These are phyloP conservation scores for Pseudochaenichthys georgianus DNA, from an alignment of 2,797 vertebrate genomes.

Conservation along the genomic window DNA sequence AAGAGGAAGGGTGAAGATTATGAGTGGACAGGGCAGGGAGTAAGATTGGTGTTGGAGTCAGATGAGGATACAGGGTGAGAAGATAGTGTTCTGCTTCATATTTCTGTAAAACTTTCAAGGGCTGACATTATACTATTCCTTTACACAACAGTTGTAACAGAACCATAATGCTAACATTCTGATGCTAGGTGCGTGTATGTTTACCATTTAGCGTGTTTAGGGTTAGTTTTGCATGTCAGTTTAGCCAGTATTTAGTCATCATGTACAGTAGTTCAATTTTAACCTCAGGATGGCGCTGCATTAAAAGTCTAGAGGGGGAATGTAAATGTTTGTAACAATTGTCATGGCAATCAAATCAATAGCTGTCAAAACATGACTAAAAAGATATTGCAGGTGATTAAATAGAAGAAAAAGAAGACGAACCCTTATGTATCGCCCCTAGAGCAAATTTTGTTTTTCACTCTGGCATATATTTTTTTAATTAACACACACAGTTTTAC, in stretches of 20 bases:
- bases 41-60: slow-evolving; percentile 20
- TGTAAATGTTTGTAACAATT: background rate
- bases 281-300: background rate
- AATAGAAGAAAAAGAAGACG: background rate
- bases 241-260: no score
- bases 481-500: no score
- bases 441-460: no score
- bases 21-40: slow-evolving; percentile 26
- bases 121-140: background rate
- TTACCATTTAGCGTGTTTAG: no score
- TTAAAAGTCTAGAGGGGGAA: background rate
- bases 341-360: background rate
- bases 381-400: background rate
- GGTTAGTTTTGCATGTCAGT: no score
- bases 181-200: no score
- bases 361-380: background rate
- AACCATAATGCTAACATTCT: no score
- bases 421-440: no score
- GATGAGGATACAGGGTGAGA: background rate
- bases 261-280: background rate
- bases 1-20: slow-evolving; percentile 39
- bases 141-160: no score
- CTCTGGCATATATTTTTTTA: no score
- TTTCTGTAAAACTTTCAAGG: background rate
- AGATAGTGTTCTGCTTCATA: background rate